Evolutionary conservation across 2,888 invertebrate species (phyloP).

Genomic region (Lutraria lutraria): DNA sequence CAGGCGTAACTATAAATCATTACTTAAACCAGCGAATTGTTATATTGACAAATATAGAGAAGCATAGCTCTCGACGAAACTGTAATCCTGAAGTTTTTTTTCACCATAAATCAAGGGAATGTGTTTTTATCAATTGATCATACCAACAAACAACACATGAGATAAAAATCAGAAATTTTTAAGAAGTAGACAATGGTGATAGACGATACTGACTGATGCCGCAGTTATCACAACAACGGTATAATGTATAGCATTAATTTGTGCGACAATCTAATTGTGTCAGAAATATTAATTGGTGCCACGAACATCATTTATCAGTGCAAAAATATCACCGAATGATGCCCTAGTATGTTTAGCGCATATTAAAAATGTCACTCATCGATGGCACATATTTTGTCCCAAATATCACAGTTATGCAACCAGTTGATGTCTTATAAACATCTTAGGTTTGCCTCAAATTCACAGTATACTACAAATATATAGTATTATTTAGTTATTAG

Average conservation of each 20-base stretch:
- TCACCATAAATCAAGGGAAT: not conserved
- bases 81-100: not conserved
- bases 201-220: not conserved
- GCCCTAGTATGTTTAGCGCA: not conserved
- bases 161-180: not conserved
- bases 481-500: too few relatives aligned
- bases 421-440: too few relatives aligned
- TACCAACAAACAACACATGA: not conserved
- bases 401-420: not conserved
- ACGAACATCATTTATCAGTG: not conserved
- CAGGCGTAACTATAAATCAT: not conserved
- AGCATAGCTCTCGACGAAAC: not conserved
- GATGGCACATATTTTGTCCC: not conserved
- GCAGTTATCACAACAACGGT: not conserved
- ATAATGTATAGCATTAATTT: not conserved
- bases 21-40: not conserved
- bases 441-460: too few relatives aligned
- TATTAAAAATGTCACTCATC: too few relatives aligned
- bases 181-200: too few relatives aligned
- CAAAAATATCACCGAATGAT: not conserved
- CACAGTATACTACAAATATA: too few relatives aligned
- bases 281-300: not conserved
- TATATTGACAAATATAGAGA: not conserved
- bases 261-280: not conserved
- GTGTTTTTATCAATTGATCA: not conserved